Base-by-base conservation (phyloP, 2,113 vertebrate species). In the Cranoglanis bouderius region DNA sequence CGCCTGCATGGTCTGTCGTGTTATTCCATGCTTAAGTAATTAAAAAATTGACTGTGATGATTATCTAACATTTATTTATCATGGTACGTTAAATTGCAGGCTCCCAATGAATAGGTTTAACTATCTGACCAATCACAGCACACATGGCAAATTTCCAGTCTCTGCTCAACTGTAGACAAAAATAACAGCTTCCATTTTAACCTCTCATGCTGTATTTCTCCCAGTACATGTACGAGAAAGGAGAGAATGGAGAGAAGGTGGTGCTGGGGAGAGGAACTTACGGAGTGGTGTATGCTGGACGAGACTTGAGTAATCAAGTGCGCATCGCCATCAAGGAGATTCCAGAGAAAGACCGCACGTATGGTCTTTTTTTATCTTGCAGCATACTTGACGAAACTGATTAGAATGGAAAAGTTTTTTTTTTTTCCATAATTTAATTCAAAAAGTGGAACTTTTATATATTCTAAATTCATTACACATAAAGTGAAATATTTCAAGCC, bases 321-420 rank as follows among this genome's bases (percentile, higher is more conserved):
- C 97, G 98, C 92, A 97, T 98, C 5, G 98, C 98, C 87, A 98
- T 99, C 95, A 99, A 99, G 93, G 98, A 99, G 95, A 98, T 99
- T 82, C 98, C 97, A 0, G 97, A 99, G 91, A 95, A 95, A 43
- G 97, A 99, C 95, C 95, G 97, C 95, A 95, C 95, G 98, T 98
- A 92, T n/a, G 93, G 32, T 0, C 40, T 29, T 67, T 29, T 70
- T 46, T 59, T 19, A 21, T 75, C 10, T 53, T 61, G 67, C 63
- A 59, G 43, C 46, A 8, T 8, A n/a, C 51, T 85, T 35, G 6
- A 14, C 7, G n/a, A 19, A 80, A 65, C 57, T 53, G 40, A 10
- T 9, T 32, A 49, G 38, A 84, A n/a, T n/a, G n/a, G n/a, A n/a
- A n/a, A n/a, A n/a, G n/a, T n/a, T n/a, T n/a, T n/a, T n/a, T n/a